These are phyloP conservation scores for Myotis yumanensis DNA, from an alignment of 2,113 vertebrate genomes.

Conservation along the genomic window DNA sequence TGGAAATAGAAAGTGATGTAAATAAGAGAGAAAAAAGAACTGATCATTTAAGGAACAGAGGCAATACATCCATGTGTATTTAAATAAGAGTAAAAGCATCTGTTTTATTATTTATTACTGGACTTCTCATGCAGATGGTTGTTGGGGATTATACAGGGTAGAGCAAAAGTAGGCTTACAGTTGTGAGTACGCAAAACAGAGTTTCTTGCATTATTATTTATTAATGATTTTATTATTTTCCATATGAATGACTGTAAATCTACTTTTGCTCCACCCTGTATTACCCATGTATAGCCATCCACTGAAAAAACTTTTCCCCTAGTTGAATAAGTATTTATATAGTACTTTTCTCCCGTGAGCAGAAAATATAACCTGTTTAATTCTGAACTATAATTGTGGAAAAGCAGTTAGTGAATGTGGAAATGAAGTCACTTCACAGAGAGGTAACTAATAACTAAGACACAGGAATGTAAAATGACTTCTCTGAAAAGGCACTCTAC, in stretches of 20 bases:
- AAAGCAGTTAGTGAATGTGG: not conserved
- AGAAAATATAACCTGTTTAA: slow-evolving; percentile 11
- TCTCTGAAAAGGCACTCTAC: not conserved
- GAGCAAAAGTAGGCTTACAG: not conserved
- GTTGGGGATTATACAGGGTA: not conserved
- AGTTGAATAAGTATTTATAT: not conserved
- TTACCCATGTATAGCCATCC: not conserved
- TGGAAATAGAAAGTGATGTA: not conserved
- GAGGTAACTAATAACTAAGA: slow-evolving; percentile 52
- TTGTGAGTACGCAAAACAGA: not conserved
- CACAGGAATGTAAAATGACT: not conserved
- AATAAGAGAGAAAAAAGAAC: not conserved
- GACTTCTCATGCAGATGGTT: not conserved
- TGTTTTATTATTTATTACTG: not conserved
- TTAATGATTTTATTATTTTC: not conserved
- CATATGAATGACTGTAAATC: not conserved
- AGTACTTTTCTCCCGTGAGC: not conserved
- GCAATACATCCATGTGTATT: not conserved
- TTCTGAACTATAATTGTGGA: not conserved
- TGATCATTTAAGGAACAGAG: not conserved
- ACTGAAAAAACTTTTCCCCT: not conserved
- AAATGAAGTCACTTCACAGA: not conserved
- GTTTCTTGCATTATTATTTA: not conserved
- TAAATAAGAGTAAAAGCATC: slow-evolving; percentile 52
- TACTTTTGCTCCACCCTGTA: not conserved